Percentiles rank a stretch among this genome's conserved stretches.
phyloP scores from a whole-genome alignment of 2,113 vertebrate species.

The Rousettus leschenaultii region DNA sequence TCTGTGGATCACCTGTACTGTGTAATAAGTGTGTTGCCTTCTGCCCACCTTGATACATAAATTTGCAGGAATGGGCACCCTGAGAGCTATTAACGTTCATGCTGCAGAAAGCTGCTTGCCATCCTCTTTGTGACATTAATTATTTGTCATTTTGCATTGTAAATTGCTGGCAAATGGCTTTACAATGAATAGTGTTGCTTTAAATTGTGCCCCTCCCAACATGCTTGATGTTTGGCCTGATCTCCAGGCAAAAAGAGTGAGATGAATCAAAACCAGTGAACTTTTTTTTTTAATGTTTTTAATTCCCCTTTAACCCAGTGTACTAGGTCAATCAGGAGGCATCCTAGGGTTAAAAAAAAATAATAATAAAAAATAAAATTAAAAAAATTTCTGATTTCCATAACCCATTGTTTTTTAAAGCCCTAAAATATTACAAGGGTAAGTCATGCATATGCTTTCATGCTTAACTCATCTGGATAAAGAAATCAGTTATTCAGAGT shows the following conservation, averaged over 20 bases:
- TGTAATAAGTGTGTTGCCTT: constrained; percentile 50
- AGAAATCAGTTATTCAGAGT: constrained; percentile 47
- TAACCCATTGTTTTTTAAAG: constrained; percentile 60
- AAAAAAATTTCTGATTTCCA: not conserved
- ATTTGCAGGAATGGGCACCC: constrained; percentile 67
- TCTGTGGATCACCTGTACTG: constrained; percentile 30
- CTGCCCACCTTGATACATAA: constrained; percentile 44
- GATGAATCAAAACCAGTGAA: constrained; percentile 84
- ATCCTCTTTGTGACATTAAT: constrained; percentile 64
- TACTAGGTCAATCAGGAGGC: constrained; percentile 82
- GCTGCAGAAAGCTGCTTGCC: constrained; percentile 76
- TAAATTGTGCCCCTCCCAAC: constrained; percentile 90
- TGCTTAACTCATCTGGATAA: constrained; percentile 64
- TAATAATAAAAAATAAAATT: constrained; percentile 25
- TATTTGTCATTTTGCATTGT: constrained; percentile 78
- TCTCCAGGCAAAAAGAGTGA: constrained; percentile 89
- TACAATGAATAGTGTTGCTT: constrained; percentile 83
- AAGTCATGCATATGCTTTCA: constrained; percentile 35
- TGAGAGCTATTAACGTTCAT: constrained; percentile 53
- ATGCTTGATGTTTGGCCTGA: constrained; percentile 92
- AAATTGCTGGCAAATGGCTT: constrained; percentile 74
- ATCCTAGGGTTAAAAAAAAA: constrained; percentile 32
- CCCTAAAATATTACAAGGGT: constrained; percentile 65
- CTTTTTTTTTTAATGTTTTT: constrained; percentile 78
- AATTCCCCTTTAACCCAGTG: constrained; percentile 84